Base-by-base conservation (phyloP, 2,888 invertebrate genomes). In the Julus scanicus region DNA sequence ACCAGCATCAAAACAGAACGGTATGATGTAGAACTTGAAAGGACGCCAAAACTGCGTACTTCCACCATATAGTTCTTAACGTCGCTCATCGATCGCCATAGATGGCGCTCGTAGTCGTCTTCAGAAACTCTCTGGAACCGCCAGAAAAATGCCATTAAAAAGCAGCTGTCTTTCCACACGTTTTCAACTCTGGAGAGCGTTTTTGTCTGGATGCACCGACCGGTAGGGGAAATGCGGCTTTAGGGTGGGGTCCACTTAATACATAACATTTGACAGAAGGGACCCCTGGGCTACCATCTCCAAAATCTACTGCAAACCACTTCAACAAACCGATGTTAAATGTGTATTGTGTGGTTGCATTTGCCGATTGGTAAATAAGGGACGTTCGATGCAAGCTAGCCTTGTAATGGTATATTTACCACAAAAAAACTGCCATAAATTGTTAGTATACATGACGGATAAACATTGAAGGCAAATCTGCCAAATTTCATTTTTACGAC, bases 171-270 rank as follows among this genome's bases (percentile, higher is more conserved):
- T n/a, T 29, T n/a, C 57, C 57, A 63, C n/a, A n/a, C 57, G 2
- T 63, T n/a, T n/a, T 15, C 57, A n/a, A n/a, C 57, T n/a, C n/a
- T 63, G 57, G n/a, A 63, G 57, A 63, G n/a, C 17, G 57, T 63
- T 44, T 44, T 71, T 20, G 71, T 29, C 4, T 63, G n/a, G 63
- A 63, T 63, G 63, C n/a, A 63, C 63, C 63, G 63, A 20, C 63
- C 63, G 71, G 71, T 71, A 71, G 71, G 71, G 71, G 29, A 71
- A 71, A 29, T 71, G 71, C 71, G 11, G 71, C 71, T 71, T 71
- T 29, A 71, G 71, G 71, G 71, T 71, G 71, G 71, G 71, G 71
- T 71, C 71, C 71, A 71, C 71, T 71, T 29, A 71, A 20, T 71
- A 29, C 71, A 29, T 71, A 71, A 71, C 71, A 9, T 71, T 71